Conservation (phyloP, 2,888 invertebrate genomes). For the Sycophila texana region DNA sequence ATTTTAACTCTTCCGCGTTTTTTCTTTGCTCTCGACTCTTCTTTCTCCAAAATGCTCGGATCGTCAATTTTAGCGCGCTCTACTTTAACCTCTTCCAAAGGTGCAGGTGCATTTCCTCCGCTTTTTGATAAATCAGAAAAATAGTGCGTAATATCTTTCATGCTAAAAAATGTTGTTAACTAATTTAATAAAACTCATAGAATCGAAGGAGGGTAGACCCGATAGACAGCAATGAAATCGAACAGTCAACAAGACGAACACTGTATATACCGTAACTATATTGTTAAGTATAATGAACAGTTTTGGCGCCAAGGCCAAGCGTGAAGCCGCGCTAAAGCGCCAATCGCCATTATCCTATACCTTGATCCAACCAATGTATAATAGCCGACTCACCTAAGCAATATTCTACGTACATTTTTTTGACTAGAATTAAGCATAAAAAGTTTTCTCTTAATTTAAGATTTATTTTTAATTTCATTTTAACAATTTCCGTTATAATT, state of each 20-base stretch:
- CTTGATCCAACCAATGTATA: too few relatives aligned
- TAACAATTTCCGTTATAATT: too few relatives aligned
- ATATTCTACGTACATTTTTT: too few relatives aligned
- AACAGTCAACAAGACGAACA: neutral
- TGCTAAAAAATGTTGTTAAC: slow-evolving; percentile 34
- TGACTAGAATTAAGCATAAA: too few relatives aligned
- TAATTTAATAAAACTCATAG: neutral
- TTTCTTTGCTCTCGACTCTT: slow-evolving; percentile 7
- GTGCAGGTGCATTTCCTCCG: slow-evolving; percentile 34
- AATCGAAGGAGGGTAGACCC: too few relatives aligned
- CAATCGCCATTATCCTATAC: too few relatives aligned
- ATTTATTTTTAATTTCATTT: too few relatives aligned
- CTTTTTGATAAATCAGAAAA: slow-evolving; percentile 63
- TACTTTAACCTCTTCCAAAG: slow-evolving; percentile 53
- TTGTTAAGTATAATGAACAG: neutral
- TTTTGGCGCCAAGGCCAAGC: neutral
- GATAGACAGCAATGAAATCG: too few relatives aligned
- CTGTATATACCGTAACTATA: too few relatives aligned
- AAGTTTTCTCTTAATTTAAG: too few relatives aligned
- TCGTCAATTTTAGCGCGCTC: slow-evolving; percentile 48
- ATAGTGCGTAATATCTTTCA: slow-evolving; percentile 69
- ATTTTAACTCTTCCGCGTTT: slow-evolving; percentile 66
- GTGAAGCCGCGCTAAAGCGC: too few relatives aligned
- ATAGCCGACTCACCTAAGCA: too few relatives aligned
- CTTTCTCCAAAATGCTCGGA: neutral